Evolutionary conservation across 2,113 vertebrate genomes (phyloP), one percentile per base, ranked within the genome.

Genomic region (Marcusenius ussheri): DNA sequence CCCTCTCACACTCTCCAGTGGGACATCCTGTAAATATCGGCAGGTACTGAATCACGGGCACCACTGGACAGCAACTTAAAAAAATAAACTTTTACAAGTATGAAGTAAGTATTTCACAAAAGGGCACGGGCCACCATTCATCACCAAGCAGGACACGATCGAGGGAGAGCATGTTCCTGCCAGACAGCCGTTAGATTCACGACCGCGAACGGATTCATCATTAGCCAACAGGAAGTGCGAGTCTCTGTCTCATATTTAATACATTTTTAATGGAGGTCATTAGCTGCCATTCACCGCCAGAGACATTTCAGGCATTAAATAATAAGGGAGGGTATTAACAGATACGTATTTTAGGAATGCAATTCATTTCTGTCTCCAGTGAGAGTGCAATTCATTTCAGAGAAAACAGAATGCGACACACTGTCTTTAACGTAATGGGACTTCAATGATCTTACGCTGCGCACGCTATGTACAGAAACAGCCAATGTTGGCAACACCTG

Each of bases 301-400:
- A 94, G 93, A 93, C 90, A 94, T 93, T 86, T 15, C 5, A 92
- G 58, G 50, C 24, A 11, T 88, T 87, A 87, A 88, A 92, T 91
- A 90, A 90, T 80, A 90, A n/a, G 77, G 11, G 91, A 90, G 91
- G 90, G 91, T 92, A 92, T 94, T 92, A 92, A 90, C 91, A 92
- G 88, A 42, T 11, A 90, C 53, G 83, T 91, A 92, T 92, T 93
- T 50, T 85, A 58, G 92, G 90, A 87, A 1, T 15, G 87, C 91
- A 84, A 92, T 93, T 90, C 92, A 90, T 90, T 45, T 90, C 58
- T 66, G 3, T 24, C 51, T 84, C 35, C 35, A 35, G 45, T 31
- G 77, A 45, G 51, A 88, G 87, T 10, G 42, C 24, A 46, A 13
- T 84, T 89, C 46, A 80, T 80, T 83, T 80, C 66, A 39, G 15